phyloP scores from a whole-genome alignment of 2,113 vertebrate species.

The Cettia cetti region DNA sequence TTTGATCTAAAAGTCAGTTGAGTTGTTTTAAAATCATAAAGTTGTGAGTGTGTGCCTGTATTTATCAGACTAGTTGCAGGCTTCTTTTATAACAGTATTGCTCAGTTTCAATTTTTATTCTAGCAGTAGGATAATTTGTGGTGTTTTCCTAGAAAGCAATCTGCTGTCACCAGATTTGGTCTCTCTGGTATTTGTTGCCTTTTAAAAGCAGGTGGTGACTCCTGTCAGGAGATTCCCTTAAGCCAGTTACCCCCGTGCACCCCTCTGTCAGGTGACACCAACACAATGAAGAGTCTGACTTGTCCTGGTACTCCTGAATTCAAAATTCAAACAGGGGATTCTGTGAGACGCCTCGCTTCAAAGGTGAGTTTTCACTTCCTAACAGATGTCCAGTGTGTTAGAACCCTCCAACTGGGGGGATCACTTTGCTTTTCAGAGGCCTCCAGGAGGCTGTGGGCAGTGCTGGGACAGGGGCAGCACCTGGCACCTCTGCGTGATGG shows the following conservation, averaged over 20 bases:
- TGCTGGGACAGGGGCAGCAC: background rate
- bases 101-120: background rate
- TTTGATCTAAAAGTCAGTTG: background rate
- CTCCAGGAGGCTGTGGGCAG: fast-evolving
- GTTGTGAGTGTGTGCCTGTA: background rate
- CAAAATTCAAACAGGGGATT: constrained; percentile 76
- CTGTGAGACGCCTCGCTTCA: constrained; percentile 85
- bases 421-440: background rate
- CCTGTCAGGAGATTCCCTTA: constrained; percentile 82
- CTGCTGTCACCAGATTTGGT: background rate
- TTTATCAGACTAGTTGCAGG: background rate
- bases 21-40: background rate
- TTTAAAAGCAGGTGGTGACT: constrained; percentile 72
- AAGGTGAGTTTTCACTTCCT: constrained; percentile 75
- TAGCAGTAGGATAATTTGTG: background rate
- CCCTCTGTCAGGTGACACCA: constrained; percentile 67
- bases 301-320: constrained; percentile 76
- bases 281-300: constrained; percentile 55
- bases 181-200: background rate
- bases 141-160: background rate
- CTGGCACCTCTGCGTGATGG: fast-evolving
- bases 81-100: background rate
- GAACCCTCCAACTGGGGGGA: background rate
- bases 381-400: too few species aligned
- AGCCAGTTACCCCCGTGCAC: constrained; percentile 78